These are phyloP conservation scores for Solenodon paradoxus DNA, from an alignment of 2,113 vertebrate species.

Conservation along the genomic window DNA sequence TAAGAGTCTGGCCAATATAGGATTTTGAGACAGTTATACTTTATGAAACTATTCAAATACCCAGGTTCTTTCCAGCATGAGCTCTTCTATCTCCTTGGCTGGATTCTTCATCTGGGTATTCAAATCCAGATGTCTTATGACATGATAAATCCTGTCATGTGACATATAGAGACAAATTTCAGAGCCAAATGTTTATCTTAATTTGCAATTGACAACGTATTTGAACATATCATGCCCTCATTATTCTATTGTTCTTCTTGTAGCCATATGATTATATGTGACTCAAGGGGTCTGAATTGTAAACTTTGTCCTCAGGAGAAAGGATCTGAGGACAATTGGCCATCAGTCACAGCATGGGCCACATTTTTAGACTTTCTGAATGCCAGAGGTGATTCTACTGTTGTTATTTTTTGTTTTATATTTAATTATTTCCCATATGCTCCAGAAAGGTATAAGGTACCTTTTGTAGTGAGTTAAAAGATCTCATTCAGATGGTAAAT, in stretches of 20 bases:
- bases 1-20: not conserved
- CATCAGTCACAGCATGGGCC: not conserved
- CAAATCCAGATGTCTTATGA: not conserved
- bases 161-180: not conserved
- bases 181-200: not conserved
- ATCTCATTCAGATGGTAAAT: not conserved
- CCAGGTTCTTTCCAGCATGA: not conserved
- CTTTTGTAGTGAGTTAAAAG: not conserved
- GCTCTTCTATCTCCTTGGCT: not conserved
- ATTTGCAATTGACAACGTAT: not conserved
- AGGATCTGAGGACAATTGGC: not conserved
- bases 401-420: not conserved
- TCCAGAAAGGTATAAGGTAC: not conserved
- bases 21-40: not conserved
- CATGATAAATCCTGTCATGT: too few relatives aligned
- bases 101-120: not conserved
- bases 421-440: not conserved
- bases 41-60: not conserved
- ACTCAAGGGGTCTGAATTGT: not conserved
- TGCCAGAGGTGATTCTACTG: not conserved
- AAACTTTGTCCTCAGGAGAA: not conserved
- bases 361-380: not conserved
- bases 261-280: not conserved
- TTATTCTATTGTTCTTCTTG: not conserved
- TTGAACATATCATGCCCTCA: not conserved